A percentile compares a stretch with the other conserved stretches of the same genome.
Evolutionary conservation across 2,113 vertebrate species (phyloP).

Genomic region (Megaceryle torquata): DNA sequence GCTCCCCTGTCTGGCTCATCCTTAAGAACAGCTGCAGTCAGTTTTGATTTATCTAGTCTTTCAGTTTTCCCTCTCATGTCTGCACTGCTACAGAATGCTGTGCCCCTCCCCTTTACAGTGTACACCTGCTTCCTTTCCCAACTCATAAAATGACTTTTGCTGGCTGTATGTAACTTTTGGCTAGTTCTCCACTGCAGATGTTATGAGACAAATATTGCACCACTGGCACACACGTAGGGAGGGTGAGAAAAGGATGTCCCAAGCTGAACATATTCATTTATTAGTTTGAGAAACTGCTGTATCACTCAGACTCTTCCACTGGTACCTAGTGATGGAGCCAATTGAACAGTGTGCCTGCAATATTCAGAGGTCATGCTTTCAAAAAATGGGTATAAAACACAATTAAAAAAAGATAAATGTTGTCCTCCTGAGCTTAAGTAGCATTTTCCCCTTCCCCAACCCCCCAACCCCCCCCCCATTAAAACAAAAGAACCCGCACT

Average conservation of each 20-base stretch:
- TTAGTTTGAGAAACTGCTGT: not conserved
- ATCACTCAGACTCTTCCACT: not conserved
- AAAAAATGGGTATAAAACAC: not conserved
- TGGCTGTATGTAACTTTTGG: not conserved
- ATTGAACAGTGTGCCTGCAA: not conserved
- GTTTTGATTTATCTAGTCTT: not conserved
- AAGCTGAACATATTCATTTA: not conserved
- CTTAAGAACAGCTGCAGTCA: not conserved
- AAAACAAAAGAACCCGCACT: too few relatives aligned
- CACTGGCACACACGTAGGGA: not conserved
- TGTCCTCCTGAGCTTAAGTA: not conserved
- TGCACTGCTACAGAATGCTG: not conserved
- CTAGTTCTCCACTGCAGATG: not conserved
- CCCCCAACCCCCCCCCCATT: not conserved
- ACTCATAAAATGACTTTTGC: not conserved
- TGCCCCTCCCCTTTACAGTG: not conserved
- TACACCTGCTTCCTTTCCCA: not conserved
- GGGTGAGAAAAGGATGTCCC: not conserved
- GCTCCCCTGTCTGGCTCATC: not conserved
- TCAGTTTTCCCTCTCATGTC: not conserved
- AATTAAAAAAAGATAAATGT: not conserved
- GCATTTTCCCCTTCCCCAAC: not conserved
- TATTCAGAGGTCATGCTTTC: not conserved
- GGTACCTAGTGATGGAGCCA: not conserved
- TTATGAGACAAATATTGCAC: not conserved